These are phyloP conservation scores for Ditylenchus dipsaci DNA, from an alignment of 1,140 invertebrate genomes.

Conservation along the genomic window DNA sequence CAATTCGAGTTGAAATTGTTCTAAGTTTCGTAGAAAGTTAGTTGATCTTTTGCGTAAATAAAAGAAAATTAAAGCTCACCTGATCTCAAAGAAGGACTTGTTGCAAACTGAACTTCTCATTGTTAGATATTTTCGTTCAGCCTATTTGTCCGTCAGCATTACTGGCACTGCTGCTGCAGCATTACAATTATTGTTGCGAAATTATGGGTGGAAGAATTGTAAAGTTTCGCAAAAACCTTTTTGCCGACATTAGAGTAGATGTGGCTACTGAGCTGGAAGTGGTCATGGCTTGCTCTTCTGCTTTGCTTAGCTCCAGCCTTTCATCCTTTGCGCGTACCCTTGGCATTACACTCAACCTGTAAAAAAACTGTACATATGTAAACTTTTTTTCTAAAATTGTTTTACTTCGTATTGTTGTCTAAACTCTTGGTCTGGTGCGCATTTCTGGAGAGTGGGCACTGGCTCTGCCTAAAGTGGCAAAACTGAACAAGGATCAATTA, in stretches of 20 bases:
- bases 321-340: too few relatives aligned
- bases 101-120: not conserved
- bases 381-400: not conserved
- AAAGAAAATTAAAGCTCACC: constrained; percentile 5
- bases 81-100: constrained; percentile 26
- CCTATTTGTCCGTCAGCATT: not conserved
- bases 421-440: constrained; percentile 31
- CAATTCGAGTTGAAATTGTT: too few relatives aligned
- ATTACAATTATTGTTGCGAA: not conserved
- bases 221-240: constrained; percentile 36
- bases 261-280: too few relatives aligned
- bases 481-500: constrained; percentile 4
- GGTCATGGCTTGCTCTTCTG: too few relatives aligned
- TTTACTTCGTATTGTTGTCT: constrained; percentile 32
- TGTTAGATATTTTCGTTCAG: not conserved
- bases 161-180: too few relatives aligned
- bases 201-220: constrained; percentile 35
- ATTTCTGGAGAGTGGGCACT: not conserved
- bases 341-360: too few relatives aligned
- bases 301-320: too few relatives aligned
- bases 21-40: not conserved
- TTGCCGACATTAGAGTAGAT: constrained; percentile 15
- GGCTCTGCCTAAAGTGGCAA: not conserved
- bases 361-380: too few relatives aligned
- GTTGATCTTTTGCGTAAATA: not conserved